Conservation (phyloP, 2,888 invertebrate species). For the Drosophila tanythrix region DNA sequence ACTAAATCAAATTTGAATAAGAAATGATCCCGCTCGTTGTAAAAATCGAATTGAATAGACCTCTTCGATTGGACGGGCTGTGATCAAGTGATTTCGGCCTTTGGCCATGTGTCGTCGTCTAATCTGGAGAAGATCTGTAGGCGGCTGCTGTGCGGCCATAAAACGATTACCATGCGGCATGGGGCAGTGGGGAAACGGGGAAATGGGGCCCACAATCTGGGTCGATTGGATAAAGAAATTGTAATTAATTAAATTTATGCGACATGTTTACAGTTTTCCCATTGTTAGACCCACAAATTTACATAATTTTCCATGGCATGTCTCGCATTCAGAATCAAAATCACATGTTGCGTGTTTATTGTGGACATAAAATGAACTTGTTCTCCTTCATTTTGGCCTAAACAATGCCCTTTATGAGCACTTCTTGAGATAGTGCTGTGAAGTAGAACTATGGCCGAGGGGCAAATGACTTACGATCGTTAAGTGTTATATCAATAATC, state of each 20-base stretch:
- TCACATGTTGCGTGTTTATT: slow-evolving; percentile 70
- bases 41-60: slow-evolving; percentile 55
- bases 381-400: slow-evolving; percentile 38
- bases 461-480: slow-evolving; percentile 8
- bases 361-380: slow-evolving; percentile 57
- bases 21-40: slow-evolving; percentile 60
- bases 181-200: slow-evolving; percentile 9
- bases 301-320: slow-evolving; percentile 64
- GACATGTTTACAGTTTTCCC: slow-evolving; percentile 79
- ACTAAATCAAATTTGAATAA: slow-evolving; percentile 77
- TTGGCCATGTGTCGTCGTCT: slow-evolving; percentile 48
- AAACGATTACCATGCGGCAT: slow-evolving; percentile 59
- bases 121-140: slow-evolving; percentile 70
- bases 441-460: not conserved
- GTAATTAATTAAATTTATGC: slow-evolving; percentile 79
- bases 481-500: slow-evolving; percentile 39
- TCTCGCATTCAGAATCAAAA: slow-evolving; percentile 49
- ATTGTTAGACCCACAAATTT: slow-evolving; percentile 63
- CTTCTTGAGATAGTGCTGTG: slow-evolving; percentile 13
- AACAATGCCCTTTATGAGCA: slow-evolving; percentile 55
- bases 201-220: slow-evolving; percentile 43
- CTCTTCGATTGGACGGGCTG: slow-evolving; percentile 56
- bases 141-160: slow-evolving; percentile 76
- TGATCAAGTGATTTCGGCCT: slow-evolving; percentile 71
- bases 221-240: slow-evolving; percentile 79